Evolutionary conservation across 2,797 vertebrate species (phyloP).

Genomic region (Anguilla pacifica): DNA sequence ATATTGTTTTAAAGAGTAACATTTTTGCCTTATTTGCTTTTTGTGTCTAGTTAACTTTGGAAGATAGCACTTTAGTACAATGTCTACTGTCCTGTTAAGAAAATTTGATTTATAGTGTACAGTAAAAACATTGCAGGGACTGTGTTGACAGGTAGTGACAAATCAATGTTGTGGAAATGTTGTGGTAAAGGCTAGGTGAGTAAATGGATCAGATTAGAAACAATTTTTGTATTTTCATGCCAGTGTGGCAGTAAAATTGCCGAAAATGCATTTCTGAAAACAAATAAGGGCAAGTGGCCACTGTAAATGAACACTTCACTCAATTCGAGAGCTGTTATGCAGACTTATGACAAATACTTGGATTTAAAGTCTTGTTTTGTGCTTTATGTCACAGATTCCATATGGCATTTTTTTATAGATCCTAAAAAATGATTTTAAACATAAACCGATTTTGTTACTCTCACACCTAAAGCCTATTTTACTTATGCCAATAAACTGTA

Average conservation of each 20-base stretch:
- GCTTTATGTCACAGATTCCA: too few relatives aligned
- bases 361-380: too few relatives aligned
- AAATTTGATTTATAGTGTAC: not conserved
- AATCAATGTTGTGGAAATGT: not conserved
- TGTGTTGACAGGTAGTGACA: not conserved
- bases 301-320: too few relatives aligned
- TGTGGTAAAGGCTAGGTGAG: not conserved
- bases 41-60: not conserved
- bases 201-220: not conserved
- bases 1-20: not conserved
- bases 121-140: not conserved
- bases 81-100: not conserved
- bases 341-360: too few relatives aligned
- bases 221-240: not conserved
- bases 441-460: not conserved
- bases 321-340: too few relatives aligned
- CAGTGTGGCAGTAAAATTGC: not conserved
- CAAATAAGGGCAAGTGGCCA: too few relatives aligned
- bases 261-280: not conserved
- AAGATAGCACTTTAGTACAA: not conserved
- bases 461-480: not conserved
- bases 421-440: not conserved
- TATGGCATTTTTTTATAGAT: too few relatives aligned
- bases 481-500: not conserved
- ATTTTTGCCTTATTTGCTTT: not conserved